Base-by-base conservation (phyloP, 1,140 invertebrate species). In the Conus ventricosus region DNA sequence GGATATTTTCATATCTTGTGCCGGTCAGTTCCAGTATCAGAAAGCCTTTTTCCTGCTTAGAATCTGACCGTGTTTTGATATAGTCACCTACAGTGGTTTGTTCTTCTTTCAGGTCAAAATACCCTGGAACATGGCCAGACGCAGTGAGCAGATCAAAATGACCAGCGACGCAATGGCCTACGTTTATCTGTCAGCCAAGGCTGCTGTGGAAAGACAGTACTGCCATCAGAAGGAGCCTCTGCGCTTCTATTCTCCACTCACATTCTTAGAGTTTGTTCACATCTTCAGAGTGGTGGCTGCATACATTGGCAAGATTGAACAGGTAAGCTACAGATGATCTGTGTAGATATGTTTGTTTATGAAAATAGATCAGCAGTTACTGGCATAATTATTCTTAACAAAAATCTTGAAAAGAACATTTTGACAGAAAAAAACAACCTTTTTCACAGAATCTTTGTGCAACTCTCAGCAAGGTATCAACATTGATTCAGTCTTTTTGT, bases 241-340 rank as follows among this genome's bases (percentile, higher is more conserved):
- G 1, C 89, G 92, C 60, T 93, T 94, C 87, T 94, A 92, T 88
- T 93, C 93, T 17, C 94, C 94, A 13, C 90, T 93, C 25, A 95
- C 94, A 13, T 95, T 92, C 90, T 91, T 93, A 91, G 94, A 95
- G 90, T 94, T 95, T 92, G 91, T 93, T 8, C 94, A 94, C 76
- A 81, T 94, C 20, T 95, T 95, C 91, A 91, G 92, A 71, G 90
- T 93, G 53, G 89, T 95, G n/a, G 90, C 92, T 87, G 93, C 92
- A 1, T 92, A 91, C 83, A 93, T 94, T 87, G 93, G 91, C 8
- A 92, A 94, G 89, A 90, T 86, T 76, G 94, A 94, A 89, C 85
- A 89, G 90, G 94, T 95, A 90, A 90, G 92, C 7, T 23, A 20
- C 53, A 4, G 57, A 60, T 8, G 57, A 60, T 60, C 15, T 60